Evolutionary conservation across 1,140 invertebrate genomes (phyloP), one percentile per base, ranked within the genome.

Genomic region (Drosophila santomea): DNA sequence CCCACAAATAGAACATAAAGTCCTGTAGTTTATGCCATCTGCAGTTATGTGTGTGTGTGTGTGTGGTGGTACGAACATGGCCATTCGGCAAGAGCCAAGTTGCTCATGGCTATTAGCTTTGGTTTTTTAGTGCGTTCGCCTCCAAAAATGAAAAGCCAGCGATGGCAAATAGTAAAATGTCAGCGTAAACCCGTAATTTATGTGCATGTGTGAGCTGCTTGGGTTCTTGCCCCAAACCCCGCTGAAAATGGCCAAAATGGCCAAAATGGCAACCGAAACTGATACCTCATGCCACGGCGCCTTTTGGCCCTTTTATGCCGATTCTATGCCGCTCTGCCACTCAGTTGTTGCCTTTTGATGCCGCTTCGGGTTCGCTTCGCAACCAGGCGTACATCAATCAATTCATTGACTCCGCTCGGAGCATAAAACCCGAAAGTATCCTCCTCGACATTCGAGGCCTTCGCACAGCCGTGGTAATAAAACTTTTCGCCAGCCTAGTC

Each of bases 101-200:
- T 58, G 69, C 50, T 79, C 63, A 50, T 56, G 52, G 83, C 82
- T 86, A 88, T 86, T 89, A 89, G 80, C 84, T 88, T 88, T 78
- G 73, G 54, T 68, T 89, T 89, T 89, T 88, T 88, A 88, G 80
- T 88, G 75, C 84, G 58, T 75, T 66, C 45, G 52, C 75, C 52
- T 59, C 63, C 67, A 71, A 89, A 88, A 82, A 79, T 88, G 79
- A 88, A 86, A 88, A 76, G 83, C 59, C 83, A 88, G 75, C 66
- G 75, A 67, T 63, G 67, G 76, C 57, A 74, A 89, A 88, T 88
- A 88, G 84, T 88, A 89, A 88, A 88, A 89, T 88, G 84, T 88
- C 84, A 89, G 84, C 84, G 84, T 89, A 89, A 88, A 84, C 89
- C 58, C 89, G 84, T 88, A 88, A 88, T 88, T 89, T 88, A 89